Conservation (phyloP, 2,797 vertebrate species). For the Rhadinocentrus ornatus region DNA sequence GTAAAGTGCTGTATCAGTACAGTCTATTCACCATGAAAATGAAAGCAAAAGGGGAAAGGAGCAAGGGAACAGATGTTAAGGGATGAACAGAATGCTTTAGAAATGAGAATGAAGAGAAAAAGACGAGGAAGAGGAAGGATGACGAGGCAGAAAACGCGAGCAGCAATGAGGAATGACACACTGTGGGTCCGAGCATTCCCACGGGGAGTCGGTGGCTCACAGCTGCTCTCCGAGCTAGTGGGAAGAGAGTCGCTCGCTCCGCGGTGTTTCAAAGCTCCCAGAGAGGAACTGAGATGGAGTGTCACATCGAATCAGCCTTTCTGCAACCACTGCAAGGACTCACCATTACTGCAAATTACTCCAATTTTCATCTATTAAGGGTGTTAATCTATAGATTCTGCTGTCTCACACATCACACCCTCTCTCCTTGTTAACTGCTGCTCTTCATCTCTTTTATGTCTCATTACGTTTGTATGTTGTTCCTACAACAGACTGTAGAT, state of each 20-base stretch:
- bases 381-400: slow-evolving; percentile 35
- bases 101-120: background rate
- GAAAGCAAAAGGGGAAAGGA: background rate
- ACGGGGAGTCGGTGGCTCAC: too few species aligned
- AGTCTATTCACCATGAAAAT: background rate
- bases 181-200: background rate
- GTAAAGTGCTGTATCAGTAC: too few species aligned
- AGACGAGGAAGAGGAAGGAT: slow-evolving; percentile 16
- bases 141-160: slow-evolving; percentile 33
- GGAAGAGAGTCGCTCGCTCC: slow-evolving; percentile 18
- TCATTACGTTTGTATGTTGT: background rate
- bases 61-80: background rate
- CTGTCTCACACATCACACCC: slow-evolving; percentile 10
- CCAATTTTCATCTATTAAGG: slow-evolving; percentile 28
- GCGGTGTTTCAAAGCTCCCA: slow-evolving; percentile 43
- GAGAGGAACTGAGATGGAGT: slow-evolving; percentile 12
- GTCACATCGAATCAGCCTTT: slow-evolving; percentile 51
- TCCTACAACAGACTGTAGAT: background rate
- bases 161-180: slow-evolving; percentile 22
- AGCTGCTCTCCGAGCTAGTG: too few species aligned
- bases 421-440: background rate
- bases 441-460: slow-evolving; percentile 3
- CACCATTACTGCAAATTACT: slow-evolving; percentile 39
- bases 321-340: slow-evolving; percentile 10
- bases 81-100: background rate